Conservation (phyloP, 2,797 vertebrate genomes). For the Melanotaenia boesemani region DNA sequence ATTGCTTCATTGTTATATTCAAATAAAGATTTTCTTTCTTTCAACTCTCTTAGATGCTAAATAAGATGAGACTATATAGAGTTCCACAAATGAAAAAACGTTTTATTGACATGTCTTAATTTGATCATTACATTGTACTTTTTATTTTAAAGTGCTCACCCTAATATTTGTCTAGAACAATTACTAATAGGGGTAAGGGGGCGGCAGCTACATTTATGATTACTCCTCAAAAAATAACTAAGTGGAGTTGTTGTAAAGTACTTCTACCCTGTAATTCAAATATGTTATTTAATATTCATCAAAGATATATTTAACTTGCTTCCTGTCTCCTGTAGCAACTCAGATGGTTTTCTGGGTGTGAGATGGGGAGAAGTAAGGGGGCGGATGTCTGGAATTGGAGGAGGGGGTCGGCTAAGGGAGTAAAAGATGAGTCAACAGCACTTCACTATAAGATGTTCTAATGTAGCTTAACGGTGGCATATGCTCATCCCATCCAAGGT, state of each 20-base stretch:
- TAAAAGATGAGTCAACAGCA: conserved; percentile 86
- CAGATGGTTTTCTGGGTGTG: conserved; percentile 10
- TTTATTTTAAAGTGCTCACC: not conserved
- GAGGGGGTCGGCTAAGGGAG: conserved; percentile 77
- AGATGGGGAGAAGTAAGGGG: conserved; percentile 46
- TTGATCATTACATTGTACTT: too few relatives aligned
- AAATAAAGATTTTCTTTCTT: not conserved
- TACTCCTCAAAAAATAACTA: not conserved
- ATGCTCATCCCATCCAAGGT: conserved; percentile 74
- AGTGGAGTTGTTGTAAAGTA: not conserved
- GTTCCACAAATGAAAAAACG: too few relatives aligned
- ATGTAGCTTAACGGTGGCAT: conserved; percentile 74
- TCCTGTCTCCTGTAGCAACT: not conserved
- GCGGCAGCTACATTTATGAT: not conserved
- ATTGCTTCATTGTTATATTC: not conserved
- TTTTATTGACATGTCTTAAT: not conserved
- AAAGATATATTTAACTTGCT: not conserved
- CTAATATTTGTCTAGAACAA: not conserved
- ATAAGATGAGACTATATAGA: not conserved
- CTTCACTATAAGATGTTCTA: conserved; percentile 82
- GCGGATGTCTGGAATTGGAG: conserved; percentile 34
- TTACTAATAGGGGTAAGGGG: not conserved
- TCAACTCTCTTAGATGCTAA: not conserved
- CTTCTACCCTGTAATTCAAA: not conserved
- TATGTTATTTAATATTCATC: not conserved